Conservation (phyloP, 2,113 vertebrate species). For the Copsychus sechellarum region DNA sequence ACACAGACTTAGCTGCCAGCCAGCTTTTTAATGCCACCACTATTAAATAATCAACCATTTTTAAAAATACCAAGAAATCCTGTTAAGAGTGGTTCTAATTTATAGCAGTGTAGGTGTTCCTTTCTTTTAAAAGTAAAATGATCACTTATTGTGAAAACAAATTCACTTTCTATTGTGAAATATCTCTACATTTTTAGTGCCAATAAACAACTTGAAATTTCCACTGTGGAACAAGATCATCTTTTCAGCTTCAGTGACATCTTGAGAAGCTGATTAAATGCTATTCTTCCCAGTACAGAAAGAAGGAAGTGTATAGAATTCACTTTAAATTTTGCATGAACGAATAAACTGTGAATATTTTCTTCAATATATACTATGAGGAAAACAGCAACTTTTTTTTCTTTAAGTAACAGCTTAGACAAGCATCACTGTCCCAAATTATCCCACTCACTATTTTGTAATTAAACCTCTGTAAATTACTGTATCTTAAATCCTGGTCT, state of each 20-base stretch:
- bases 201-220: conserved; percentile 14
- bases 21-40: not conserved
- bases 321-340: not conserved
- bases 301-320: not conserved
- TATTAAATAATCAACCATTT: not conserved
- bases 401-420: not conserved
- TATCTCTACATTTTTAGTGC: not conserved
- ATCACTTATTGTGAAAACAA: not conserved
- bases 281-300: not conserved
- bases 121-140: not conserved
- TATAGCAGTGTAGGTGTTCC: not conserved
- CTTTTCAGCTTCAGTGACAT: not conserved
- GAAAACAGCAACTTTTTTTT: not conserved
- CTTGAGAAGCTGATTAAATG: not conserved
- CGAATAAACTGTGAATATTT: not conserved
- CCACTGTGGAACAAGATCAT: not conserved
- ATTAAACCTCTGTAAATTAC: not conserved
- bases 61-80: not conserved
- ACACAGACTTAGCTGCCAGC: not conserved
- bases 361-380: not conserved
- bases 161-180: not conserved
- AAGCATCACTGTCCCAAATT: not conserved
- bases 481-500: not conserved
- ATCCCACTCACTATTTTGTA: not conserved
- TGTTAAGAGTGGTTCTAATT: not conserved